Percentiles rank a stretch among this genome's conserved stretches.
These are phyloP conservation scores for Neomicropteryx cornuta DNA, from an alignment of 1,140 invertebrate species.

Conservation along the genomic window DNA sequence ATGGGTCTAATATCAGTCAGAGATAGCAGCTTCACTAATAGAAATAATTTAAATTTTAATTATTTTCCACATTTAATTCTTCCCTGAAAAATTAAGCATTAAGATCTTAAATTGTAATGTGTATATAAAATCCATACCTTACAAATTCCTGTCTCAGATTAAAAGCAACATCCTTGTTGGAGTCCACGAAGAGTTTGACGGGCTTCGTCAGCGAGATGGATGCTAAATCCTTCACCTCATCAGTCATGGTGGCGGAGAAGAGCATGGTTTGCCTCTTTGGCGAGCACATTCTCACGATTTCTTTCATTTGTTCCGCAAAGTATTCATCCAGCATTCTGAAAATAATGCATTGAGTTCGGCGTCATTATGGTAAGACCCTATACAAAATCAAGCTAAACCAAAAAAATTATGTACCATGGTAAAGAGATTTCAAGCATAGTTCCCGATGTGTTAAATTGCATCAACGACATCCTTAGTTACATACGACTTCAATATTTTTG, in stretches of 20 bases:
- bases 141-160: constrained; percentile 96
- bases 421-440: too few species aligned
- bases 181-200: constrained; percentile 89
- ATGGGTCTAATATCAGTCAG: too few species aligned
- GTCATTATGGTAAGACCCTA: too few species aligned
- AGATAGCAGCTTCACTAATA: too few species aligned
- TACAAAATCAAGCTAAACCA: too few species aligned
- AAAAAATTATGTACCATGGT: too few species aligned
- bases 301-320: constrained; percentile 97
- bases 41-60: too few species aligned
- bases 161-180: constrained; percentile 90
- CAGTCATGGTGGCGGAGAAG: constrained; percentile 98
- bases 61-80: too few species aligned
- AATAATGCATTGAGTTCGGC: too few species aligned
- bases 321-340: constrained; percentile 93
- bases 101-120: constrained; percentile 1
- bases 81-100: constrained; percentile 1
- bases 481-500: too few species aligned
- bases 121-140: constrained; percentile 46
- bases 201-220: constrained; percentile 85
- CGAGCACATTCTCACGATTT: constrained; percentile 85
- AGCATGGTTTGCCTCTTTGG: constrained; percentile 92
- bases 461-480: too few species aligned
- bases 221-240: constrained; percentile 88
- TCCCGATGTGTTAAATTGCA: too few species aligned